Evolutionary conservation across 2,797 vertebrate species (phyloP), one percentile per base, ranked within the genome.

Genomic region (Gallinago stenura): DNA sequence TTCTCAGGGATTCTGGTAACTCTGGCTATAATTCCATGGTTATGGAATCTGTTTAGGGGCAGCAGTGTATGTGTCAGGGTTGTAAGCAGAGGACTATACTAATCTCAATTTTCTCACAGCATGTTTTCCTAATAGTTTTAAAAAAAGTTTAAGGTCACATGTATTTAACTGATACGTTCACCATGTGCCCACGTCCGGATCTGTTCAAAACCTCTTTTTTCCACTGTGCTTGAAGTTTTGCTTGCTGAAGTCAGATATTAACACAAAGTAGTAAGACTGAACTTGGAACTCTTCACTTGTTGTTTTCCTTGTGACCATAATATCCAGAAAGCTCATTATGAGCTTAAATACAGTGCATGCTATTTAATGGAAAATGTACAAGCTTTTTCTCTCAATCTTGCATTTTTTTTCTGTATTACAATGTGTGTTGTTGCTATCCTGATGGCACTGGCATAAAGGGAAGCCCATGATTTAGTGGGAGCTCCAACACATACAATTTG

Each of bases 401-500:
- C 4, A 2, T 4, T 37, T 56, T 48, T 46, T 48, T 46, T 30
- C 15, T 12, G 0, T 48, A 4, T 58, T 66, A 6, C 8, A 31
- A 0, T 25, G 12, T 41, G 33, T 41, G 10, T 33, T 54, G 10
- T 31, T 87, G 43, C 31, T 90, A 2, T 70, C 19, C 39, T 58
- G n/a, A 28, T 87, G n/a, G 12, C 21, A 9, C 3, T 62, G 53
- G 54, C 19, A 4, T 51, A 24, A 50, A 17, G 26, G 19, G 41
- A 65, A 35, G 7, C 28, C 31, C 21, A 5, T 26, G 28, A 12
- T 62, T n/a, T 28, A 48, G 51, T 41, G 39, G 56, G 8, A 35
- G n/a, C n/a, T 58, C 21, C 12, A 22, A 1, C 10, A 9, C 3
- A 4, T n/a, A 1, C 10, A 4, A 0, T 25, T 16, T 65, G 17